Conservation (phyloP, 2,113 vertebrate genomes). For the Strigops habroptila region DNA sequence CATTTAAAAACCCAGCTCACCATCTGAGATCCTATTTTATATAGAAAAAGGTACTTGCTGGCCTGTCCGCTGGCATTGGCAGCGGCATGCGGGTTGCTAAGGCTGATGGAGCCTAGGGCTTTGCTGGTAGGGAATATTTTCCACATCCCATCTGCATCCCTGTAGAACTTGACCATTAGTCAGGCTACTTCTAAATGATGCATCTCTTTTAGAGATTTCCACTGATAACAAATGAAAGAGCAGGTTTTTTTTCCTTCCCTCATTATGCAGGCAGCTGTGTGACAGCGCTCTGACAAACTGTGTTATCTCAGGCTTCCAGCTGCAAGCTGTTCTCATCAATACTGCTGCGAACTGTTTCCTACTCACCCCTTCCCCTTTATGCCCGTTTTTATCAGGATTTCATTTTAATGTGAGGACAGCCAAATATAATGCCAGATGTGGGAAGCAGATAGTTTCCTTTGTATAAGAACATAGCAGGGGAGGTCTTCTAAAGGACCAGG, state of each 20-base stretch:
- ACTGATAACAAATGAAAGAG: constrained; percentile 74
- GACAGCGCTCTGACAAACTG: constrained; percentile 78
- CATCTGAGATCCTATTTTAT: neutral
- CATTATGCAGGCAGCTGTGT: constrained; percentile 79
- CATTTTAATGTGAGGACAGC: constrained; percentile 47
- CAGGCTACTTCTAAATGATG: constrained; percentile 69
- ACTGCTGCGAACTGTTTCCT: constrained; percentile 69
- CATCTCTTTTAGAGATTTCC: constrained; percentile 53
- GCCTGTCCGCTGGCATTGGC: neutral
- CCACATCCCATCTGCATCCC: constrained; percentile 35
- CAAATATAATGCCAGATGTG: constrained; percentile 44
- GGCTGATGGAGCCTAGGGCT: constrained; percentile 18
- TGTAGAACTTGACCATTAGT: constrained; percentile 66
- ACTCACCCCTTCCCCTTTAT: constrained; percentile 65
- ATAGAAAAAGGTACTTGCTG: neutral
- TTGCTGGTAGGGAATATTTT: constrained; percentile 8
- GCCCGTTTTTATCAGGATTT: constrained; percentile 22
- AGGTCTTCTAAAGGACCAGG: constrained; percentile 37
- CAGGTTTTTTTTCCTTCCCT: constrained; percentile 57
- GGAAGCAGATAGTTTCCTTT: constrained; percentile 51
- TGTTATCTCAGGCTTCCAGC: constrained; percentile 81
- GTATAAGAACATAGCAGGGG: constrained; percentile 32
- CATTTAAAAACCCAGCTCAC: neutral
- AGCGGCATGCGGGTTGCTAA: neutral
- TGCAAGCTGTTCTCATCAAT: constrained; percentile 73